Conservation (phyloP, 2,797 vertebrate species). For the Florisuga fusca region DNA sequence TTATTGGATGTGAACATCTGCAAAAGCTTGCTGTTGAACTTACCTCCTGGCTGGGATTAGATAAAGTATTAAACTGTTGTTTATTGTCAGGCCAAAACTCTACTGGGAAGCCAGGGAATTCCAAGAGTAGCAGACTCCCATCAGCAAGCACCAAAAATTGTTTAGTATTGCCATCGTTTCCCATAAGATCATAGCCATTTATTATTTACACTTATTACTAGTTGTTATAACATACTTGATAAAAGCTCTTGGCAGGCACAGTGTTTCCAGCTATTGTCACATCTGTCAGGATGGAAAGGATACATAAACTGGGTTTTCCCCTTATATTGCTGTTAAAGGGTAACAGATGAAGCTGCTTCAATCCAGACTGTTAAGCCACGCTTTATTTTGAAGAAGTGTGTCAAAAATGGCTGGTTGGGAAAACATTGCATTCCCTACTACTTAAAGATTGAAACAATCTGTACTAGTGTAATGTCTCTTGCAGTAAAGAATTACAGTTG, state of each 20-base stretch:
- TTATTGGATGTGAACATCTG: conserved; percentile 99
- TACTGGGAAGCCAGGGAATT: conserved; percentile 91
- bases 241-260: conserved; percentile 89
- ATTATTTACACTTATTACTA: conserved; percentile 94
- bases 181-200: conserved; percentile 87
- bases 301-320: conserved; percentile 78
- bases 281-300: conserved; percentile 83
- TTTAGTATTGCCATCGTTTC: conserved; percentile 83
- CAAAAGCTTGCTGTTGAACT: conserved; percentile 93
- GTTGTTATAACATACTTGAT: conserved; percentile 91
- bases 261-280: conserved; percentile 86
- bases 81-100: conserved; percentile 98
- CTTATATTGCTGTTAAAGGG: conserved; percentile 63
- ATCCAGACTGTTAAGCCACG: conserved; percentile 31
- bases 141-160: conserved; percentile 90
- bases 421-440: conserved; percentile 45
- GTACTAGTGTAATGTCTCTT: conserved; percentile 15
- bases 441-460: conserved; percentile 47
- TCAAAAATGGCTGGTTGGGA: conserved; percentile 27
- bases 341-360: conserved; percentile 68
- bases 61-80: conserved; percentile 99
- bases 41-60: conserved; percentile 98
- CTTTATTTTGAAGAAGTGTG: conserved; percentile 68
- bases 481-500: neutral
- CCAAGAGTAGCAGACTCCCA: conserved; percentile 84